Conservation (phyloP, 1,140 invertebrate species). For the Tetramorium simillimum region DNA sequence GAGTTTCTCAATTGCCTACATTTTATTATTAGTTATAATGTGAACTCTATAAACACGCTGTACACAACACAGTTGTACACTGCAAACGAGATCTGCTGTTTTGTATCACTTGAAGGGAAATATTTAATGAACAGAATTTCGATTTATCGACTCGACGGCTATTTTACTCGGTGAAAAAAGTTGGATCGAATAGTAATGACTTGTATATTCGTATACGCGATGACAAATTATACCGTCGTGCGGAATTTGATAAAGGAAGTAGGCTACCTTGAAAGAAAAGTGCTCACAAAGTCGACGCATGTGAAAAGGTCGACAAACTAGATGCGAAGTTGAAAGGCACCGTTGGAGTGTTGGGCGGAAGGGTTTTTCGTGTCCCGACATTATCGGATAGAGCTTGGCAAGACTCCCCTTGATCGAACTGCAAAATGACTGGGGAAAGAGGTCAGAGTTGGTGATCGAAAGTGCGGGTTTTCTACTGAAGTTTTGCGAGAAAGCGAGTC, state of each 20-base stretch:
- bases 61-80: too few species aligned
- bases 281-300: conserved; percentile 9
- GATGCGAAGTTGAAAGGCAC: conserved; percentile 30
- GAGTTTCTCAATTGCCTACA: neutral
- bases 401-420: conserved; percentile 36
- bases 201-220: neutral
- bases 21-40: neutral
- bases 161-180: neutral
- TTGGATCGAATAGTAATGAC: neutral
- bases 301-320: conserved; percentile 42
- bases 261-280: neutral
- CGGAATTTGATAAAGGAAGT: neutral
- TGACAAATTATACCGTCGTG: neutral
- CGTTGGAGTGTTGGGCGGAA: neutral
- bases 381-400: conserved; percentile 30
- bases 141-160: neutral
- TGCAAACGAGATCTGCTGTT: too few species aligned
- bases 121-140: neutral
- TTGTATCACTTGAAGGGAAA: neutral
- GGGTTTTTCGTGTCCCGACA: conserved; percentile 34
- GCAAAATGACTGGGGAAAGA: conserved; percentile 16
- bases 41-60: neutral
- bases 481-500: neutral
- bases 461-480: conserved; percentile 1
- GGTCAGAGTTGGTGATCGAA: conserved; percentile 1